Evolutionary conservation across 2,888 invertebrate species (phyloP), one percentile per base, ranked within the genome.

Genomic region (Ophion slaviceki): DNA sequence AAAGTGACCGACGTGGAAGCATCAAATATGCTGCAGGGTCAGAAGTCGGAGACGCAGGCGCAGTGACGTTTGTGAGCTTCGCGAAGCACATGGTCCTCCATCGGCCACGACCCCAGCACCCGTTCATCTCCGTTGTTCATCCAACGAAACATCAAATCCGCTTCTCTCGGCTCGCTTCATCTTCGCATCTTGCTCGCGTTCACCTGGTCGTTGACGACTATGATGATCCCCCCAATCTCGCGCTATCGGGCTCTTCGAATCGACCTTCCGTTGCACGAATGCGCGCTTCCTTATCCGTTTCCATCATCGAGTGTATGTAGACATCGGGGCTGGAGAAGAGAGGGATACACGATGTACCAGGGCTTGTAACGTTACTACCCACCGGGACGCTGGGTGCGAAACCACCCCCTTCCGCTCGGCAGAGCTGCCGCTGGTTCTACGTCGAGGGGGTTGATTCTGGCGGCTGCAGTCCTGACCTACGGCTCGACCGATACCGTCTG

Each of bases 61-160:
- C 93, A 93, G 92, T 92, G 90, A 91, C 87, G 91, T 89, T 91
- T 89, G 90, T 90, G 91, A 92, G 90, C 80, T 89, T 90, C 90
- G 89, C 88, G 90, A 89, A 93, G 93, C 93, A 93, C 93, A 93
- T 93, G 93, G 93, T 92, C 89, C 85, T 86, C 88, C 80, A 84
- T 88, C 82, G 53, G 64, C 47, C 74, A 53, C 72, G 70, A 82
- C 78, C 62, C 79, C 80, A 62, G 64, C 11, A 17, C 45, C 71
- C 59, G 70, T 76, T 72, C 62, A 71, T 76, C 77, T 83, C 75
- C 57, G 71, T 83, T 24, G 71, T 84, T 24, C 57, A 66, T 10
- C 32, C 61, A 67, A 32, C 20, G 40, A 36, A 24, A 53, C 17
- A 14, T 57, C 53, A 28, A 17, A 64, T 72, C 67, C 20, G 20